Evolutionary conservation across 1,140 invertebrate genomes (phyloP), one percentile per base, ranked within the genome.

Genomic region (Pachypeltis micranthus): DNA sequence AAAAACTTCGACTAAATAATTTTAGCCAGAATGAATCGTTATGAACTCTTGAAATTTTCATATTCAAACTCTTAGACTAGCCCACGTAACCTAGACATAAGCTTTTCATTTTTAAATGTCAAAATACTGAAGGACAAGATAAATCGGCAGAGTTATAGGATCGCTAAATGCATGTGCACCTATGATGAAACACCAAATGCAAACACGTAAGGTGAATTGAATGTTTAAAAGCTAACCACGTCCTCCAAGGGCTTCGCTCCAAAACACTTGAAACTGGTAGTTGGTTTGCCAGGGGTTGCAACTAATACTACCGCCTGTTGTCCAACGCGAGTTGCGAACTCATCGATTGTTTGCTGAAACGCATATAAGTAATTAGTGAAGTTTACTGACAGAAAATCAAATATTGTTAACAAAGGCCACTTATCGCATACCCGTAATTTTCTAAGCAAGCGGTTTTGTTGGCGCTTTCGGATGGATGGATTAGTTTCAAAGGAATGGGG

Each of bases 401-500:
- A 39, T 16, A 39, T 16, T n/a, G n/a, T n/a, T 39, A 39, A 10
- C 51, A 60, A 44, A 23, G 7, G 7, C 16, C n/a, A 21, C 26
- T 29, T 34, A 24, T 29, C 27, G 74, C 78, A 77, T 74, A 93
- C 90, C 80, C 87, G 80, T 63, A 93, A 78, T 78, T 93, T 93
- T 67, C 90, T 81, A 51, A 96, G 77, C 65, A 98, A 77, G 70
- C 95, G 83, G 72, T 96, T 98, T 76, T 97, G 93, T 77, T 97
- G 95, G 63, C 95, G 78, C 77, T 97, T 96, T 66, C 94, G 79
- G 60, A 96, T 93, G 44, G 93, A 96, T 3, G 95, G 94, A 82
- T 98, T 97, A 59, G 94, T 97, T 79, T 98, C 94, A 77, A 98
- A 98, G 69, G 91, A 91, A 77, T 97, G 93, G 29, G 92, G 92